These are phyloP conservation scores for Typhlomys cinereus DNA, from an alignment of 2,113 vertebrate species.

Conservation along the genomic window DNA sequence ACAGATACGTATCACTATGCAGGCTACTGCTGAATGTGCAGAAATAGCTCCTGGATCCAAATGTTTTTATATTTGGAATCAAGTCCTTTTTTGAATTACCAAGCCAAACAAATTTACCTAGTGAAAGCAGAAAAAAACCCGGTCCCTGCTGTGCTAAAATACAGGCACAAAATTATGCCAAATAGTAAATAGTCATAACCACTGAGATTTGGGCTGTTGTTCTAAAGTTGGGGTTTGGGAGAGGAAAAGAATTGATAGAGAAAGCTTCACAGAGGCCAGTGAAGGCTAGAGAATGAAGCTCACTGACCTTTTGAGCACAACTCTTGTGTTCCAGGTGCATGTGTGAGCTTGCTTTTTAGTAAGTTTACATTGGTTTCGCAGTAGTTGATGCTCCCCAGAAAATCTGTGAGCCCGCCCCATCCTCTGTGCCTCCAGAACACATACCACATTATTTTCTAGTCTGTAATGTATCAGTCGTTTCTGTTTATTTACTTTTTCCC, in stretches of 20 bases:
- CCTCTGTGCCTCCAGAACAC: background rate
- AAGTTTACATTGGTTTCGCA: background rate
- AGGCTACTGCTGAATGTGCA: background rate
- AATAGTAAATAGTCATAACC: background rate
- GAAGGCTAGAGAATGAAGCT: background rate
- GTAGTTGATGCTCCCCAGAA: background rate
- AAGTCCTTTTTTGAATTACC: background rate
- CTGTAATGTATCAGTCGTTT: background rate
- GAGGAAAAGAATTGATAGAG: background rate
- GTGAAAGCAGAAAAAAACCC: background rate
- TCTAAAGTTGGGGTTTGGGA: background rate
- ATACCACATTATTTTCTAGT: background rate
- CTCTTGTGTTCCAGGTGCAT: background rate
- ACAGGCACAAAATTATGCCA: background rate
- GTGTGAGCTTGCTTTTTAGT: background rate
- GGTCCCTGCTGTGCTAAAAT: conserved; percentile 4
- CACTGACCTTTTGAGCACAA: background rate
- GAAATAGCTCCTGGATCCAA: background rate
- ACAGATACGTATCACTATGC: background rate
- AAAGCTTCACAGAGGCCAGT: background rate
- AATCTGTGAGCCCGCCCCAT: background rate
- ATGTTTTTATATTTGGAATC: conserved; percentile 22
- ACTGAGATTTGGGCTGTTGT: background rate
- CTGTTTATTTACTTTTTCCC: background rate
- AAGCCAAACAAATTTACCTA: conserved; percentile 42